A percentile compares a stretch with the other conserved stretches of the same genome.
Evolutionary conservation across 2,797 vertebrate genomes (phyloP).

Genomic region (Poeciliopsis infans): DNA sequence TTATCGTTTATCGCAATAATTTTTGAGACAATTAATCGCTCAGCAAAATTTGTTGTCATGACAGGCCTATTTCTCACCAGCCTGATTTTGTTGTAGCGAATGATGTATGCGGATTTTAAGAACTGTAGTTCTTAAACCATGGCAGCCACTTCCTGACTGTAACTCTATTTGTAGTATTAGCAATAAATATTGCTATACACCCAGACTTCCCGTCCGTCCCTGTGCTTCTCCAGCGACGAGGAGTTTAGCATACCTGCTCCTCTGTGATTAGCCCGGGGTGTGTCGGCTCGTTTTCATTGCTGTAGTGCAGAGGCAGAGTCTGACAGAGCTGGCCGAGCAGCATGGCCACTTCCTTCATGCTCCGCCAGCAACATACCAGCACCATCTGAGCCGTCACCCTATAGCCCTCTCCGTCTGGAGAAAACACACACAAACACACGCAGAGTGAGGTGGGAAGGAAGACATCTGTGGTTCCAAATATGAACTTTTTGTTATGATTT

Average conservation of each 20-base stretch:
- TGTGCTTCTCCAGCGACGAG: not conserved
- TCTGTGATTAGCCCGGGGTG: slow-evolving; percentile 82
- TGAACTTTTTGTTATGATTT: not conserved
- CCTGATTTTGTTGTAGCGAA: no score
- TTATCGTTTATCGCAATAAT: no score
- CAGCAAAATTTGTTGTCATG: no score
- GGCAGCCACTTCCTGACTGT: not conserved
- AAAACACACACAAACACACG: slow-evolving; percentile 31
- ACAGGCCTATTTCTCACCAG: no score
- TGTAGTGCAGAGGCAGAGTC: slow-evolving; percentile 81
- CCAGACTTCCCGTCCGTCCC: not conserved
- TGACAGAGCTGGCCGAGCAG: slow-evolving; percentile 92
- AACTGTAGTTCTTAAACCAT: not conserved
- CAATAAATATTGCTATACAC: not conserved
- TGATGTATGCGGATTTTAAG: not conserved
- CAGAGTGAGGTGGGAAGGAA: not conserved
- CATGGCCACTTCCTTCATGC: slow-evolving; percentile 96
- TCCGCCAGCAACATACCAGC: slow-evolving; percentile 96
- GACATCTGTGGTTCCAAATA: not conserved
- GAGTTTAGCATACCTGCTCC: slow-evolving; percentile 85
- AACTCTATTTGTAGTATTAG: not conserved
- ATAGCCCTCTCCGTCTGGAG: slow-evolving; percentile 77
- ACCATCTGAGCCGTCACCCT: slow-evolving; percentile 97
- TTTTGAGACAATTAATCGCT: no score
- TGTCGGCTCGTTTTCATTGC: slow-evolving; percentile 19